phyloP scores from a whole-genome alignment of 2,888 invertebrate species.

The Patella depressa region DNA sequence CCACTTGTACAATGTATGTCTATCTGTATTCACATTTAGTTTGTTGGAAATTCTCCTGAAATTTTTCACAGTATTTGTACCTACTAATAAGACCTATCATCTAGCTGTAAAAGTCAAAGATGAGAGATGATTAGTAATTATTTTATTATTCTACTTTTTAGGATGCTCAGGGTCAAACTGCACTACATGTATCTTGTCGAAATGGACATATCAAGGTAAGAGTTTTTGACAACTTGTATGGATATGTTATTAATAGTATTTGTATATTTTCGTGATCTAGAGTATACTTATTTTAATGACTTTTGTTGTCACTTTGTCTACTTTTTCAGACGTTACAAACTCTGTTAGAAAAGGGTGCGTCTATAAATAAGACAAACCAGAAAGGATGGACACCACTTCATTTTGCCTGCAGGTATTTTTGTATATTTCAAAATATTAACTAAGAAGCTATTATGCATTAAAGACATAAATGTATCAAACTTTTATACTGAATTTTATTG shows the following conservation, averaged over 20 bases:
- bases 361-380: slow-evolving; percentile 60
- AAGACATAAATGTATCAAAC: too few relatives aligned
- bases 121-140: neutral
- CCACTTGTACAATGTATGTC: too few relatives aligned
- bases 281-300: neutral
- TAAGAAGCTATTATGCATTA: too few relatives aligned
- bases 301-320: slow-evolving; percentile 7
- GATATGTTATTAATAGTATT: neutral
- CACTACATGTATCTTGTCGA: slow-evolving; percentile 69
- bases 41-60: too few relatives aligned
- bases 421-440: neutral
- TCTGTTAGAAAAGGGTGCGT: slow-evolving; percentile 64
- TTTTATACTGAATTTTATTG: too few relatives aligned
- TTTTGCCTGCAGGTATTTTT: slow-evolving; percentile 66
- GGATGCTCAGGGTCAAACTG: slow-evolving; percentile 69
- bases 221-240: slow-evolving; percentile 3
- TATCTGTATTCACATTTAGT: too few relatives aligned
- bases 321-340: slow-evolving; percentile 61
- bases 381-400: slow-evolving; percentile 65
- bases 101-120: too few relatives aligned
- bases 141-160: slow-evolving; percentile 33
- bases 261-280: neutral
- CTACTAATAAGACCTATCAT: too few relatives aligned
- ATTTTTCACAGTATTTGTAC: too few relatives aligned
- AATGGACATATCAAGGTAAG: slow-evolving; percentile 68